Evolutionary conservation across 2,888 invertebrate genomes (phyloP), one percentile per base, ranked within the genome.

Genomic region (Mimumesa dahlbomi): DNA sequence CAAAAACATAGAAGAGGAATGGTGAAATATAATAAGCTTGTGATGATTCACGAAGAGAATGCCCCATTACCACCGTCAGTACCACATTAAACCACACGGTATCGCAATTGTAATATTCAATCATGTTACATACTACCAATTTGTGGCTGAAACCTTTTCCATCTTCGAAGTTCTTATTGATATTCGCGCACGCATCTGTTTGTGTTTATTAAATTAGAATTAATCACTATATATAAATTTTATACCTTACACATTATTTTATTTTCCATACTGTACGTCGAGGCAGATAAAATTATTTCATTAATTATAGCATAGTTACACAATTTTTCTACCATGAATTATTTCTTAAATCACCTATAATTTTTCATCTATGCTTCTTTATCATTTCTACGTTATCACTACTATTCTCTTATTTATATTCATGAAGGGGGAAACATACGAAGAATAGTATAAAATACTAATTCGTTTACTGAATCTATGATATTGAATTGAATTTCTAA

Each of bases 21-120:
- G 71, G 90, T 92, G 34, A 87, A 88, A 25, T 93, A 92, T 81
- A 92, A 91, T 79, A 93, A 92, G 68, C 84, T 94, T 73, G 91
- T 91, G 68, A 93, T 94, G 92, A 92, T 94, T 53, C 93, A 93
- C 81, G 94, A 95, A 88, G 94, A 94, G 79, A 92, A 94, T 75
- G 93, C 94, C 0, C 94, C 94, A 0, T 82, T 94, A 14, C 94
- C 94, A 0, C 89, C 93, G 46, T 90, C 91, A 21, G 46, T 67
- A 43, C 48, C 64, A 14, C 50, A 70, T 21, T 71, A 73, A 53
- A 65, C 57, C n/a, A 25, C 68, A 53, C 48, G 73, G 34, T 80
- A 71, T 42, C 77, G 48, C 66, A 65, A 36, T 77, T 59, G 50
- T 79, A 79, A 53, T 34, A 66, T n/a, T 38, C 63, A 40, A 54